Evolutionary conservation across 1,140 invertebrate genomes (phyloP), one percentile per base, ranked within the genome.

Genomic region (Zaprionus lachaisei): DNA sequence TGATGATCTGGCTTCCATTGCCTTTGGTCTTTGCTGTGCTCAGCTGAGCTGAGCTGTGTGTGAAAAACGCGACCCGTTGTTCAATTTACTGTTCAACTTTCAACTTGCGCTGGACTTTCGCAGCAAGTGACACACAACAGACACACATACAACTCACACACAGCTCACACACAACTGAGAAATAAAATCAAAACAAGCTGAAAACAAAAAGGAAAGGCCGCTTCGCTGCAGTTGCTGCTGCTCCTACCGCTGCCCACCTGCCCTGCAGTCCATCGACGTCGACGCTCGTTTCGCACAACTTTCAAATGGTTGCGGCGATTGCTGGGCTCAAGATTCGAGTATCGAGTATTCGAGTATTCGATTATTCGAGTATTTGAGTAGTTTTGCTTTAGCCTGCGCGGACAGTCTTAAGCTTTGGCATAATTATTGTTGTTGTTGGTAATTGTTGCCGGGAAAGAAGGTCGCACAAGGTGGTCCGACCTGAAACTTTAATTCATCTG

Each of bases 391-490:
- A 44, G 65, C 66, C 47, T 68, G 15, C 26, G 56, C 14, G 26
- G 28, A 58, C 54, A 28, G 69, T 64, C 62, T 71, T 72, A 71
- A 80, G 76, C 58, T 71, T 75, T 71, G 72, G 58, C 83, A 89
- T 90, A 90, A 87, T 87, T 87, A 79, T 83, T 75, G 58, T 55
- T 79, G 76, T 61, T 83, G 28, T 61, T 82, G 78, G 84, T 90
- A 87, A 87, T 87, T 84, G 83, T 90, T 89, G 83, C 70, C 83
- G 65, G 72, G 75, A 85, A 87, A 87, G 84, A 87, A 87, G 84
- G 84, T 87, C 84, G 78, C 84, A 90, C 84, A 87, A 90, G 85
- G 85, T 89, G 84, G 75, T 90, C 85, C 81, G 62, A 81, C 75
- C 49, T 89, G 81, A 90, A 72, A 70, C 28, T 61, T 55, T 44